Conservation (phyloP, 2,888 invertebrate genomes). For the Sphaerophoria rueppellii region DNA sequence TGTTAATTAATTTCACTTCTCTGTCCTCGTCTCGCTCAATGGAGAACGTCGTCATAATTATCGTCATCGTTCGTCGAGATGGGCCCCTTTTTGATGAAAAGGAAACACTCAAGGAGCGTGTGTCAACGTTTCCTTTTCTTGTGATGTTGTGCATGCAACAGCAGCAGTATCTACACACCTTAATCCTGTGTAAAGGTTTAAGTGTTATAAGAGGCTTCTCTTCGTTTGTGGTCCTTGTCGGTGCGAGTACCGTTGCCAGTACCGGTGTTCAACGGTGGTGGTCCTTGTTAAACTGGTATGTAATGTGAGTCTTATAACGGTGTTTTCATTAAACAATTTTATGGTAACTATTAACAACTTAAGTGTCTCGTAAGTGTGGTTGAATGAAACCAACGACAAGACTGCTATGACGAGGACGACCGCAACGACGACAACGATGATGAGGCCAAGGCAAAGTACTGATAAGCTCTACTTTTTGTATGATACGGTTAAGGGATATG, state of each 20-base stretch:
- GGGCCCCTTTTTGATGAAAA: slow-evolving; percentile 49
- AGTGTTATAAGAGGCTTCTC: slow-evolving; percentile 44
- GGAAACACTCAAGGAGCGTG: slow-evolving; percentile 57
- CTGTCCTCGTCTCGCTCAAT: too few species aligned
- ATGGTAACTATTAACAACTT: slow-evolving; percentile 70
- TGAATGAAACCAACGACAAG: slow-evolving; percentile 15
- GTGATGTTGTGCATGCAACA: slow-evolving; percentile 19
- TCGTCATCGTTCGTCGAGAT: neutral
- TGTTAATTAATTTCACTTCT: slow-evolving; percentile 69
- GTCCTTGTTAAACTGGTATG: neutral
- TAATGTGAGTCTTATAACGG: slow-evolving; percentile 42
- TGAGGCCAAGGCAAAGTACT: slow-evolving; percentile 53
- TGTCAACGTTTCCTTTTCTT: slow-evolving; percentile 48
- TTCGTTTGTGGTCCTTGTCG: neutral
- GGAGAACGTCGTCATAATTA: neutral
- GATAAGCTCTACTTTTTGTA: slow-evolving; percentile 30
- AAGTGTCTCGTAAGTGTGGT: slow-evolving; percentile 70
- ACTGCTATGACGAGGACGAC: neutral
- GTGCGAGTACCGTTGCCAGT: neutral
- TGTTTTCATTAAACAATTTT: slow-evolving; percentile 72
- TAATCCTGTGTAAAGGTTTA: slow-evolving; percentile 6
- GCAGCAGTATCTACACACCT: neutral
- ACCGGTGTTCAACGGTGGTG: neutral
- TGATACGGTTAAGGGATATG: slow-evolving; percentile 5
- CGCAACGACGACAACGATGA: slow-evolving; percentile 1